These are phyloP conservation scores for Copidosoma floridanum DNA, from an alignment of 1,140 invertebrate species.

Conservation along the genomic window DNA sequence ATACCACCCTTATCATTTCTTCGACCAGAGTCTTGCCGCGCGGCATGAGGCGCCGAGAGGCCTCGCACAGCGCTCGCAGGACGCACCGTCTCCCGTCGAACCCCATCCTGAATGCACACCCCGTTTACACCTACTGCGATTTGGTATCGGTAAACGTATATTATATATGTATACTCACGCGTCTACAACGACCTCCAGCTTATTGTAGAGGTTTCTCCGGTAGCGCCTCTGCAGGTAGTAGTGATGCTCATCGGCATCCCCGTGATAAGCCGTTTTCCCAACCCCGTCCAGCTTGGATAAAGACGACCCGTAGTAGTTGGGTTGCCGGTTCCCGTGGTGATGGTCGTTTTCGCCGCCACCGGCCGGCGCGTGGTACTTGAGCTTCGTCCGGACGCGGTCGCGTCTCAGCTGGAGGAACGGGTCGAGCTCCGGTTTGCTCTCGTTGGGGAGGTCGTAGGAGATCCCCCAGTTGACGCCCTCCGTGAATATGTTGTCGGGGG, in stretches of 20 bases:
- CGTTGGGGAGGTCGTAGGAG: constrained; percentile 71
- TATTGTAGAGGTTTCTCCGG: constrained; percentile 64
- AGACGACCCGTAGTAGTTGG: constrained; percentile 30
- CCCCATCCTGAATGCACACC: constrained; percentile 61
- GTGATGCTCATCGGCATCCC: constrained; percentile 45
- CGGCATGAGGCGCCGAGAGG: constrained; percentile 63
- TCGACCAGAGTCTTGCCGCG: constrained; percentile 66
- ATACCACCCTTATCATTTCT: constrained; percentile 69
- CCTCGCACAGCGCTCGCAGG: constrained; percentile 69
- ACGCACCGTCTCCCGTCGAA: constrained; percentile 67
- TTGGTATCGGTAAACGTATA: no score
- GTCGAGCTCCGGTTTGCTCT: constrained; percentile 61
- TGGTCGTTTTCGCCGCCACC: constrained; percentile 17
- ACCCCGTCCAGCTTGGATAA: constrained; percentile 42
- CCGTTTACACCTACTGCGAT: no score
- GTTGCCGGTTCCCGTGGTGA: neutral
- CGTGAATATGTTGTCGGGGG: constrained; percentile 61
- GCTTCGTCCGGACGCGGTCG: constrained; percentile 36
- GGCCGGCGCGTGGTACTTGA: neutral
- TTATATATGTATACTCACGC: constrained; percentile 61
- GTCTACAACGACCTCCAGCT: constrained; percentile 67
- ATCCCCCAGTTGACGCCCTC: constrained; percentile 74
- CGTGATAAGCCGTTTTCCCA: constrained; percentile 30
- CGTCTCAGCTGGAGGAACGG: constrained; percentile 47
- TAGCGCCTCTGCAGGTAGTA: constrained; percentile 58